phyloP scores from a whole-genome alignment of 2,113 vertebrate species.

The Misgurnus anguillicaudatus region DNA sequence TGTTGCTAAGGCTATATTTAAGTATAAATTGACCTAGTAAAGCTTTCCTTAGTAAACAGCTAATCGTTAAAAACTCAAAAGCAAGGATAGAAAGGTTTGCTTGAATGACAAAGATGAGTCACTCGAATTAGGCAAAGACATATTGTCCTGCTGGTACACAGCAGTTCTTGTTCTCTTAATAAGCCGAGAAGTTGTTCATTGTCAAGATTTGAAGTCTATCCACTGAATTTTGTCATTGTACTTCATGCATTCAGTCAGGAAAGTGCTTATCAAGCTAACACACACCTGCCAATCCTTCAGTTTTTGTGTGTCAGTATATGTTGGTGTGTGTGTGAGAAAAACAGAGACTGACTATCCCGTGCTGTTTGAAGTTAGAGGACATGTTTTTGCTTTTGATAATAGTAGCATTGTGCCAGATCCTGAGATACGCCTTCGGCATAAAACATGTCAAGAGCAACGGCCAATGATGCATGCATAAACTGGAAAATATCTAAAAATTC shows the following conservation, averaged over 20 bases:
- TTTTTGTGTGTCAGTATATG: not conserved
- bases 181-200: not conserved
- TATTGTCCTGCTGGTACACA: not conserved
- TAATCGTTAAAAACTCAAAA: too few species aligned
- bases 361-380: too few species aligned
- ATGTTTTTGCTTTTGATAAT: too few species aligned
- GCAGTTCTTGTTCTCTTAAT: not conserved
- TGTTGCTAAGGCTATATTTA: too few species aligned
- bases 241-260: constrained; percentile 19
- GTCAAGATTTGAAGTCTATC: not conserved
- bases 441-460: too few species aligned
- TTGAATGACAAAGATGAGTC: not conserved
- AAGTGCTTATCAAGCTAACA: constrained; percentile 9
- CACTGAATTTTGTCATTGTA: not conserved
- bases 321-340: not conserved
- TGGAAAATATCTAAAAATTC: too few species aligned
- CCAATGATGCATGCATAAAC: too few species aligned
- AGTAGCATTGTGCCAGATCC: too few species aligned
- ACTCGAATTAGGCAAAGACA: not conserved
- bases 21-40: too few species aligned
- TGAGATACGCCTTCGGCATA: too few species aligned
- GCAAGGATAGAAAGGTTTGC: not conserved
- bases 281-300: constrained; percentile 14
- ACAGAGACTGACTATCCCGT: too few species aligned
- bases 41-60: too few species aligned